A percentile compares a stretch with the other conserved stretches of the same genome.
Evolutionary conservation across 2,888 invertebrate species (phyloP).

Genomic region (Seira musarum): DNA sequence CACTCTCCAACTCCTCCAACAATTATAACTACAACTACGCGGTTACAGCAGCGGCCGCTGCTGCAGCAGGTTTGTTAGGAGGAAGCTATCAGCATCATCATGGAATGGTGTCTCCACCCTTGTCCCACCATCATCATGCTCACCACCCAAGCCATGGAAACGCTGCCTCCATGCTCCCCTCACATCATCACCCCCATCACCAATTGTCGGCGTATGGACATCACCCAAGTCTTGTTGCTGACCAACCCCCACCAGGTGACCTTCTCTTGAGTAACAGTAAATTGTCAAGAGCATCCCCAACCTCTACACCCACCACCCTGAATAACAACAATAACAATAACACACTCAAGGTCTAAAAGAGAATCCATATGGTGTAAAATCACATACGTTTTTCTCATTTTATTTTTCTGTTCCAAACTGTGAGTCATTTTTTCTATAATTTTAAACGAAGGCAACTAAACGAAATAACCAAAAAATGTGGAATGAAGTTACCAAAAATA

Average conservation of each 20-base stretch:
- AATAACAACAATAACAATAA: constrained; percentile 52
- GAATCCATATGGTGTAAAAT: background rate
- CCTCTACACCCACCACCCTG: constrained; percentile 48
- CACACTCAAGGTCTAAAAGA: constrained; percentile 45
- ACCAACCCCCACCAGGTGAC: constrained; percentile 50
- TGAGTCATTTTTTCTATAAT: constrained; percentile 37
- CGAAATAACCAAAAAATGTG: constrained; percentile 41
- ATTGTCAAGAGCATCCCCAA: constrained; percentile 45
- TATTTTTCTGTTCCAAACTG: constrained; percentile 27
- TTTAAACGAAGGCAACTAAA: constrained; percentile 14
- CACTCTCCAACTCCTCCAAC: constrained; percentile 47
- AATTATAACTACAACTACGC: constrained; percentile 48
- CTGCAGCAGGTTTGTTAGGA: constrained; percentile 43
- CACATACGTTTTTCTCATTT: background rate
- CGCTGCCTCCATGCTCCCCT: constrained; percentile 47
- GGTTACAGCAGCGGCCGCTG: constrained; percentile 43
- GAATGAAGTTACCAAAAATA: constrained; percentile 33
- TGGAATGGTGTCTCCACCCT: constrained; percentile 50
- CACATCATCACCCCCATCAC: constrained; percentile 45
- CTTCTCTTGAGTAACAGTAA: constrained; percentile 51
- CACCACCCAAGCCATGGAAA: constrained; percentile 50
- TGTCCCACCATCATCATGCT: constrained; percentile 50
- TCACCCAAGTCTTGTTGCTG: constrained; percentile 46
- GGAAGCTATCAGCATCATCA: constrained; percentile 50
- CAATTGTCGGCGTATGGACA: constrained; percentile 30